phyloP scores from a whole-genome alignment of 1,140 invertebrate genomes.

The Notospermus geniculatus region DNA sequence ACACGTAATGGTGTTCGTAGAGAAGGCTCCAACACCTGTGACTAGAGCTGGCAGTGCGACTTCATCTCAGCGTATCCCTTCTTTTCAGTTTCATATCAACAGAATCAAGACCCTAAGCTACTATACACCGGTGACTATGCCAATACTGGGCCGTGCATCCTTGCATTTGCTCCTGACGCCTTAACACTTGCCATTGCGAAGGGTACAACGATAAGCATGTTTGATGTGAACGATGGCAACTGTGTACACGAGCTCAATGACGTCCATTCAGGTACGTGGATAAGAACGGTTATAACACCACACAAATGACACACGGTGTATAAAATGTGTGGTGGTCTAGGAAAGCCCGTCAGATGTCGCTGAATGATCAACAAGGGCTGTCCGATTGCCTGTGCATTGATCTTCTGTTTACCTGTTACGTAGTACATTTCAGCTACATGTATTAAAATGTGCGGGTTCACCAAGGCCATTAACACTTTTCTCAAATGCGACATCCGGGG shows the following conservation, averaged over 20 bases:
- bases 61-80: no score
- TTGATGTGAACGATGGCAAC: conserved; percentile 65
- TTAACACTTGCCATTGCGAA: conserved; percentile 71
- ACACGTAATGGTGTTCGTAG: no score
- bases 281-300: not conserved
- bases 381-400: no score
- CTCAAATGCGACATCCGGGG: no score
- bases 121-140: conserved; percentile 62
- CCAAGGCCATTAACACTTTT: no score
- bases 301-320: not conserved
- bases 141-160: conserved; percentile 40
- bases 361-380: no score
- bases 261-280: conserved; percentile 59
- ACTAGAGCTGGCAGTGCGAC: no score
- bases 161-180: conserved; percentile 74
- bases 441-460: no score
- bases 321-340: no score
- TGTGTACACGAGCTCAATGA: conserved; percentile 68
- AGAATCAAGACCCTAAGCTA: conserved; percentile 74
- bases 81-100: conserved; percentile 71
- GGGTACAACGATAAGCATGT: conserved; percentile 67
- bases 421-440: no score
- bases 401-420: no score
- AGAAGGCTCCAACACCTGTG: no score
- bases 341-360: not conserved